phyloP scores from a whole-genome alignment of 2,888 invertebrate genomes.

The Mantis religiosa region DNA sequence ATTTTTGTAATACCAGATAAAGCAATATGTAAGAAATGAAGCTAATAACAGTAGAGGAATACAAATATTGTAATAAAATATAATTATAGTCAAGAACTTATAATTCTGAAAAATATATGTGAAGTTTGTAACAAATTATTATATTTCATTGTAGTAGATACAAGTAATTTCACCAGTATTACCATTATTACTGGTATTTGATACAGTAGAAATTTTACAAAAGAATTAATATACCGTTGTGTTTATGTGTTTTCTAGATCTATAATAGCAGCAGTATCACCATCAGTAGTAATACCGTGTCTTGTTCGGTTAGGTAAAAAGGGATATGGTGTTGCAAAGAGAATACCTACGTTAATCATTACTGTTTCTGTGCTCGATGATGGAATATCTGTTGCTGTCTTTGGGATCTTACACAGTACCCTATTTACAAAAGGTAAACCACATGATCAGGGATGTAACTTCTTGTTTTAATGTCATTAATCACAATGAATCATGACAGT shows the following conservation, averaged over 20 bases:
- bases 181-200: neutral
- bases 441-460: no score
- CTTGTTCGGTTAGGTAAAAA: conserved; percentile 78
- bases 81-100: no score
- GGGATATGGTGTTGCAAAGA: conserved; percentile 90
- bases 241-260: conserved; percentile 44
- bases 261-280: conserved; percentile 88
- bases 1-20: neutral
- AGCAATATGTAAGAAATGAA: no score
- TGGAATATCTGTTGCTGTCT: conserved; percentile 89
- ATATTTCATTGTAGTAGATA: no score
- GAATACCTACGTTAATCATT: conserved; percentile 91
- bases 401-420: conserved; percentile 82
- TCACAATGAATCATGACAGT: no score
- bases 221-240: neutral
- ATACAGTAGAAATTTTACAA: no score
- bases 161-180: neutral
- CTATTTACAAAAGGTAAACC: conserved; percentile 73
- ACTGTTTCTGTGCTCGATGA: conserved; percentile 94
- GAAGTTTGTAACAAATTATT: no score
- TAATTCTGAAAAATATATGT: no score
- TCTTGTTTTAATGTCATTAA: no score
- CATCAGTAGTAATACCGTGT: conserved; percentile 93
- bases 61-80: no score
- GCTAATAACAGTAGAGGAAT: no score